Base-by-base conservation (phyloP, 2,797 vertebrate genomes). In the Halcyon badia region DNA sequence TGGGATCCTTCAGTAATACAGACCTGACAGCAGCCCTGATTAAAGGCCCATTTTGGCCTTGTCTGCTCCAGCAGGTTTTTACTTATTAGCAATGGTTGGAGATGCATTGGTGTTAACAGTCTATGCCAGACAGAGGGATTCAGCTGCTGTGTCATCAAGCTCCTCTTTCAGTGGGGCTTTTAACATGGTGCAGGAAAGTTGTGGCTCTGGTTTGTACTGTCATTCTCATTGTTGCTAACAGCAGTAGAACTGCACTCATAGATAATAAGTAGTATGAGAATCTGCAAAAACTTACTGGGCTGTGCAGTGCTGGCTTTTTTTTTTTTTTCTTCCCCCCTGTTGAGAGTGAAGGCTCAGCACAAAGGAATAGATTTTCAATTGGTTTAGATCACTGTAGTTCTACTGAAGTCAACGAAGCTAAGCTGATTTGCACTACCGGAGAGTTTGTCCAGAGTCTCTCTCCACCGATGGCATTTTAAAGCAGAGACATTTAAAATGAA, bases 401-500 rank as follows among this genome's bases (percentile, higher is more conserved):
- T 41, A 41, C 70, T 44, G 88, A 57, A 89, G 75, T 52, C 86
- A 89, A 37, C 64, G 70, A 48, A 87, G 89, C 89, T 80, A 73
- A 92, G 81, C 86, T 92, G 94, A 84, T 95, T 95, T 93, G 86
- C 3, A 2, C 60, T 21, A 26, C 28, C 1, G 1, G n/a, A 85
- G 69, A 71, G 33, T 25, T 56, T 66, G 80, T 89, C 95, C 87
- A 75, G 71, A 46, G 71, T 91, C 4, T 0, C 57, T 96, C 71
- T 69, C 84, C n/a, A 39, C 60, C 61, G 78, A 89, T 78, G 89
- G 87, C 92, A 85, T 94, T 97, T 96, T 71, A 91, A 85, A 94
- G 71, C 71, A 73, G 57, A 95, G 95, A 85, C 89, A 88, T 94
- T 94, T 94, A 57, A 80, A 92, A 91, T 91, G 84, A 92, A 86